Percentiles rank a stretch among this genome's conserved stretches.
phyloP scores from a whole-genome alignment of 2,888 invertebrate genomes.

The Ichneumon xanthorius region DNA sequence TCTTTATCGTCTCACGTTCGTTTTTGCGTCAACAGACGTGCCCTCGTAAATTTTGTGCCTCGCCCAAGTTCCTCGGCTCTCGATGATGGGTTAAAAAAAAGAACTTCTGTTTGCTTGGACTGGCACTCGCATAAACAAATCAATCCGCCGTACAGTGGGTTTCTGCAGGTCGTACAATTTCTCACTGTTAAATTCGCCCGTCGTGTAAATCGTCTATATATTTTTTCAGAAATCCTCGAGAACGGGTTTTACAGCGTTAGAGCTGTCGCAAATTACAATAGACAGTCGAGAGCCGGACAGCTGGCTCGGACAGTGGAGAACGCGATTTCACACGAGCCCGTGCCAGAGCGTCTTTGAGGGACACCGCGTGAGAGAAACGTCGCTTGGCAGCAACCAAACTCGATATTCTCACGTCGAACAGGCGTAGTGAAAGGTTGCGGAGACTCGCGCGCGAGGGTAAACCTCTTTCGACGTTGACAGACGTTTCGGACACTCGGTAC shows the following conservation, averaged over 20 bases:
- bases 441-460: slow-evolving; percentile 17
- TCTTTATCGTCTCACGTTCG: background rate
- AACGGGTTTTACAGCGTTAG: background rate
- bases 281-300: slow-evolving; percentile 22
- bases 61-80: slow-evolving; percentile 24
- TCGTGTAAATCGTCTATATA: background rate
- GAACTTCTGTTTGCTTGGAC: background rate
- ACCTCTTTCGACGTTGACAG: slow-evolving; percentile 58
- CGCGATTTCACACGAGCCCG: slow-evolving; percentile 35
- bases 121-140: slow-evolving; percentile 4
- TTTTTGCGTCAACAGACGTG: background rate
- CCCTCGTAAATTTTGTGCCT: slow-evolving; percentile 34
- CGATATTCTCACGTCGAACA: slow-evolving; percentile 49
- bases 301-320: slow-evolving; percentile 25
- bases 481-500: slow-evolving; percentile 43
- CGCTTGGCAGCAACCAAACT: slow-evolving; percentile 58
- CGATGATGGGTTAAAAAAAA: slow-evolving; percentile 39
- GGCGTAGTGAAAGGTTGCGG: slow-evolving; percentile 61
- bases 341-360: background rate
- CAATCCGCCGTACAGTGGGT: background rate
- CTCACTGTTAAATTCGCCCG: slow-evolving; percentile 22
- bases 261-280: slow-evolving; percentile 49
- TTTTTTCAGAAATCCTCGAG: background rate
- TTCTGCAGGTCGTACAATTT: slow-evolving; percentile 12
- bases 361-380: slow-evolving; percentile 25